Evolutionary conservation across 1,140 invertebrate genomes (phyloP), one percentile per base, ranked within the genome.

Genomic region (Temnothorax nylanderi): DNA sequence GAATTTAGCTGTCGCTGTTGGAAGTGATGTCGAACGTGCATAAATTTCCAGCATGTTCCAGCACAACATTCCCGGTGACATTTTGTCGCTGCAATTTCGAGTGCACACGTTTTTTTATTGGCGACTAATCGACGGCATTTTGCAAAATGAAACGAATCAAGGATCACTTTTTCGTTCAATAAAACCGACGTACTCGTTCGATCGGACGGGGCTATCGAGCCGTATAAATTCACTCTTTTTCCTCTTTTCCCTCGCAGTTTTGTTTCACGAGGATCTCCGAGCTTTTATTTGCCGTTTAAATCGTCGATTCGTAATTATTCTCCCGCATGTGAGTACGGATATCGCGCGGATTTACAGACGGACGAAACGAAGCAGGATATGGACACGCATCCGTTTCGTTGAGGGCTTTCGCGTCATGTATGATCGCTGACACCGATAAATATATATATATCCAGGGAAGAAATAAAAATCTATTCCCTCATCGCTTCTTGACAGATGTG

Each of bases 121-220:
- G 2, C 47, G 32, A 80, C 34, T 65, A 51, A 65, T 21, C 60
- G 47, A 26, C n/a, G 21, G 34, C 72, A 32, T 76, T 80, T 80
- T 80, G 47, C 62, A 26, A 80, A 78, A 78, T 16, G 47, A 41
- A 69, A 54, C 62, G 47, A 51, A 80, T 80, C 47, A 80, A 80
- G 77, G 64, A 34, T 80, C 76, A 80, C 32, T 86, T 86, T 91
- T 84, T 89, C 60, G 87, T 88, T 81, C 69, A 60, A 71, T 72
- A 86, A 64, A 76, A 41, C 60, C 32, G 32, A 21, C 3, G 60
- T 18, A 80, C 62, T 80, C 47, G 64, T 69, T 69, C 47, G 62
- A 80, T 69, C 34, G 47, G 32, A 67, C n/a, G n/a, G 16, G 56
- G 56, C 44, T 51, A 80, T 67, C 32, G 76, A 47, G 34, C 47